Evolutionary conservation across 2,113 vertebrate genomes (phyloP).

Genomic region (Psittacara wagleri): DNA sequence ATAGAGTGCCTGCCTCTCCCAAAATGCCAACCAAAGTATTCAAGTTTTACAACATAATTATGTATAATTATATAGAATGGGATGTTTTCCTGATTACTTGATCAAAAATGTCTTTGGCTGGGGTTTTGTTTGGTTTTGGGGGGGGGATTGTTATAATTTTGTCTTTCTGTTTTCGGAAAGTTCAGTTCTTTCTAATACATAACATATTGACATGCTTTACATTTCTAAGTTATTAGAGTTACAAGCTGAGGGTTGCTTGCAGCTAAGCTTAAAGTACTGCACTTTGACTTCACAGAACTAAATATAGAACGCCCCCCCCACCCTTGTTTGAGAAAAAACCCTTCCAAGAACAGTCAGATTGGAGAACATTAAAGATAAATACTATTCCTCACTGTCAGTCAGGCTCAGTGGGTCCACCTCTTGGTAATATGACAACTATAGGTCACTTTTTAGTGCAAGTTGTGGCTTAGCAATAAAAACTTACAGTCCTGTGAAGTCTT

Average conservation of each 20-base stretch:
- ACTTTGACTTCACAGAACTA: neutral
- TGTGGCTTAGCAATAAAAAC: neutral
- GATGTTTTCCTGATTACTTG: conserved; percentile 30
- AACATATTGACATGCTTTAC: neutral
- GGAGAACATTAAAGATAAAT: neutral
- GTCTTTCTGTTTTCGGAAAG: neutral
- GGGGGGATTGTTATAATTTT: neutral
- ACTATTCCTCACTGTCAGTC: neutral
- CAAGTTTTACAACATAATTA: conserved; percentile 48
- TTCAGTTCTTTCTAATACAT: neutral
- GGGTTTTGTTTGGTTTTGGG: neutral
- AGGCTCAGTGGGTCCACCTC: conserved; percentile 69
- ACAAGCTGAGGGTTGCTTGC: neutral
- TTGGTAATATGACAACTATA: conserved; percentile 42
- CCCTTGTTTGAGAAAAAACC: neutral
- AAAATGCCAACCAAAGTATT: conserved; percentile 44
- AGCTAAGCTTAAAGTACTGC: neutral
- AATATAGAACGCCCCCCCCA: neutral
- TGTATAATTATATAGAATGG: conserved; percentile 34
- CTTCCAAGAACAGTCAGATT: neutral
- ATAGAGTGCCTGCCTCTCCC: conserved; percentile 42
- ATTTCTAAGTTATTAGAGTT: neutral
- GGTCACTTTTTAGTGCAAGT: neutral
- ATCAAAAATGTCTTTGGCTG: neutral
- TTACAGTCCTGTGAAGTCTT: neutral